Percentiles rank a stretch among this genome's conserved stretches.
These are phyloP conservation scores for Rhegmatorhina hoffmannsi DNA, from an alignment of 2,113 vertebrate genomes.

Conservation along the genomic window DNA sequence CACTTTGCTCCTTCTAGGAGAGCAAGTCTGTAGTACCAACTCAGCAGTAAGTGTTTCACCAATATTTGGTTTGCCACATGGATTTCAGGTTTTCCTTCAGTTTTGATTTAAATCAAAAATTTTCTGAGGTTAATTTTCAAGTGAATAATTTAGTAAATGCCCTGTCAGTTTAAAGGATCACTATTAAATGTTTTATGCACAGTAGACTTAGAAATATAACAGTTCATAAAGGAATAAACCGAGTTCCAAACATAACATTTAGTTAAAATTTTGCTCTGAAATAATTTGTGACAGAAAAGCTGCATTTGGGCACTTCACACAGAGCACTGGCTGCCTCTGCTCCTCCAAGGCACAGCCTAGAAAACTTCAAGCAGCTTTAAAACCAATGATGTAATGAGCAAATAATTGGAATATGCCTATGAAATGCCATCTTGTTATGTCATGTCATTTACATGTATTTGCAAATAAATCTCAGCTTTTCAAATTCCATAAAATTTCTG, in stretches of 20 bases:
- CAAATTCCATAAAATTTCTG: conserved; percentile 63
- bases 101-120: conserved; percentile 48
- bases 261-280: conserved; percentile 68
- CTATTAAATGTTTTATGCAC: conserved; percentile 61
- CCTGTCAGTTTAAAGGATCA: conserved; percentile 61
- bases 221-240: conserved; percentile 63
- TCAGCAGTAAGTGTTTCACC: not conserved
- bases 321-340: conserved; percentile 29
- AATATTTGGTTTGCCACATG: conserved; percentile 36
- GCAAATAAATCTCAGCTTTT: conserved; percentile 66
- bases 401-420: conserved; percentile 61
- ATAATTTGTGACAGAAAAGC: conserved; percentile 64
- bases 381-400: conserved; percentile 66
- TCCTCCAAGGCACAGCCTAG: conserved; percentile 32
- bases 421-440: conserved; percentile 60
- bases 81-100: conserved; percentile 56
- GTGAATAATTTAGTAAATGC: conserved; percentile 56
- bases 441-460: conserved; percentile 52
- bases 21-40: not conserved
- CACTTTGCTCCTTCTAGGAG: not conserved
- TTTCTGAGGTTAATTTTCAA: conserved; percentile 55
- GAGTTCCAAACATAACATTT: conserved; percentile 67
- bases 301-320: conserved; percentile 59
- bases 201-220: conserved; percentile 67
- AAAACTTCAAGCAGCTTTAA: conserved; percentile 62